Evolutionary conservation across 1,140 invertebrate genomes (phyloP), one percentile per base, ranked within the genome.

Genomic region (Ephestia elutella): DNA sequence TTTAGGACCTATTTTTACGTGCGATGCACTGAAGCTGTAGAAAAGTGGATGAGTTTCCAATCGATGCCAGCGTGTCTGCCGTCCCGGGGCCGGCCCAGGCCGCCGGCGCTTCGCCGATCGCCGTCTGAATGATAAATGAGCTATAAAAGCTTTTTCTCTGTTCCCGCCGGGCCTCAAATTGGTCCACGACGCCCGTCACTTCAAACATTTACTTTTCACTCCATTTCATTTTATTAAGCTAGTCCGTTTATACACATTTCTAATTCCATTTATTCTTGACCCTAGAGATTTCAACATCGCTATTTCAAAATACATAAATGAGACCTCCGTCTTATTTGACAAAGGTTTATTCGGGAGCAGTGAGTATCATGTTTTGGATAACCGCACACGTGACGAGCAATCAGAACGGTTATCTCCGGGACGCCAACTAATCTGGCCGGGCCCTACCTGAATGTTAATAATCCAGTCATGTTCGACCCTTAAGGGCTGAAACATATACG

Each of bases 121-220:
- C 32, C 20, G 10, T 17, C 49, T 63, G 60, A 67, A 67, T 67
- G 60, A 67, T 63, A 67, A 58, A 63, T 63, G 65, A 67, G 49
- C 54, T 48, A 60, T 62, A 60, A 63, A 67, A 63, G 58, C 50
- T 60, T 57, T 60, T 60, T 57, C 50, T 57, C 49, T 4, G 38
- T 35, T 19, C 19, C 25, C 20, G 38, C 10, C 30, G 20, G 30
- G 35, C 56, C 35, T 32, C 20, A 38, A 56, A 59, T 65, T 54
- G 60, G 54, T 57, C 48, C 54, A 17, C 21, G 20, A 7, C 50
- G 50, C 20, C n/a, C 19, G 50, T 25, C 20, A 35, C 28, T 32
- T 20, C 25, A 56, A 55, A 56, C 54, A 20, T 48, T 56, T 21
- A 44, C 54, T 18, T 21, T 15, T 21, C 32, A 44, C 38, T 56